phyloP scores from a whole-genome alignment of 1,140 invertebrate genomes.

The Papilio machaon region DNA sequence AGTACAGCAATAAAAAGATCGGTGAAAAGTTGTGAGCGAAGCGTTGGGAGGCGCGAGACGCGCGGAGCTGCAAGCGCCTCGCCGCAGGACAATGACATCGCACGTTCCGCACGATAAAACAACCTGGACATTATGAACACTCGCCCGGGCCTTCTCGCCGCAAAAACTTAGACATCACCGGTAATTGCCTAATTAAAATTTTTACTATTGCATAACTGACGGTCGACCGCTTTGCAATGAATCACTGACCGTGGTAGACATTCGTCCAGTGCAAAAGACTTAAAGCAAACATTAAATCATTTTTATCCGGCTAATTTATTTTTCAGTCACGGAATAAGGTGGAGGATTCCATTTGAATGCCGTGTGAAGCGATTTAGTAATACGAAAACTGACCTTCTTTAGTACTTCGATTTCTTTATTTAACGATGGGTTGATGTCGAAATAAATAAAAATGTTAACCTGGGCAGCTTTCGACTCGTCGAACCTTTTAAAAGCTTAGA shows the following conservation, averaged over 20 bases:
- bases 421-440: constrained; percentile 45
- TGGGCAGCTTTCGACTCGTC: constrained; percentile 30
- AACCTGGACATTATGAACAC: constrained; percentile 69
- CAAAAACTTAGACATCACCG: constrained; percentile 52
- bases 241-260: constrained; percentile 10
- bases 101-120: constrained; percentile 77
- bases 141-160: constrained; percentile 54
- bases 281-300: background rate
- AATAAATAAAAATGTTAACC: constrained; percentile 31
- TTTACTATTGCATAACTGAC: constrained; percentile 32
- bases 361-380: constrained; percentile 43
- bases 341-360: constrained; percentile 51
- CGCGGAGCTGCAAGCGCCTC: constrained; percentile 55
- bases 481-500: constrained; percentile 42
- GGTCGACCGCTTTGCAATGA: background rate
- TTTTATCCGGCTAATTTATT: constrained; percentile 42
- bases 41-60: constrained; percentile 42
- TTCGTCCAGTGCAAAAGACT: background rate
- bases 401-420: constrained; percentile 42
- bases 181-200: constrained; percentile 60
- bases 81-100: constrained; percentile 77
- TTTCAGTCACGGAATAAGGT: constrained; percentile 62
- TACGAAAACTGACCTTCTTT: constrained; percentile 43
- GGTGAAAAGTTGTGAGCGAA: constrained; percentile 28
- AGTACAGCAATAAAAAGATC: constrained; percentile 37